These are phyloP conservation scores for Callopanchax toddi DNA, from an alignment of 2,113 vertebrate species.

Conservation along the genomic window DNA sequence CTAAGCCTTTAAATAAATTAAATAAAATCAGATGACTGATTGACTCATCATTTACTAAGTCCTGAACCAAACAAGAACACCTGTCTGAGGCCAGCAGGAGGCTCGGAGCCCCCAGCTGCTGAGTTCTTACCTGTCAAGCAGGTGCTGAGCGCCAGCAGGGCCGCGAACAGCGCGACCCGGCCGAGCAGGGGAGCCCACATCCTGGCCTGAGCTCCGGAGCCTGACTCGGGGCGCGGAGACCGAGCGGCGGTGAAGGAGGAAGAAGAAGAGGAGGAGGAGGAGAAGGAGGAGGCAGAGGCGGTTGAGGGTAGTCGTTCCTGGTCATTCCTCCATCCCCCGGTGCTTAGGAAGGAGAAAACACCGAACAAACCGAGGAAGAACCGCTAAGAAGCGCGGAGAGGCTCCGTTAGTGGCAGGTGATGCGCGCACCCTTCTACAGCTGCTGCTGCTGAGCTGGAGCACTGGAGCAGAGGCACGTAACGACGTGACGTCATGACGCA, in stretches of 20 bases:
- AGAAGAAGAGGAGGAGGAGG: no score
- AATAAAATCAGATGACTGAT: no score
- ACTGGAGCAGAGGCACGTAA: conserved; percentile 8
- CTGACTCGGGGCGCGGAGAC: no score
- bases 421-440: background rate
- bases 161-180: conserved; percentile 44
- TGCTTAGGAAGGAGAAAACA: conserved; percentile 17
- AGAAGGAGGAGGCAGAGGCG: background rate
- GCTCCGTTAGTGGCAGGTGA: background rate
- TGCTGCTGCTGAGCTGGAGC: conserved; percentile 1
- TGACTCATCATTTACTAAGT: no score
- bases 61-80: no score
- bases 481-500: conserved; percentile 61
- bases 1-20: no score
- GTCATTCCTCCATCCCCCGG: conserved; percentile 68
- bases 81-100: background rate
- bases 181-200: conserved; percentile 64
- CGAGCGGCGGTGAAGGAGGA: no score
- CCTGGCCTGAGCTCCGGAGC: conserved; percentile 54
- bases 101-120: no score
- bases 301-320: conserved; percentile 33
- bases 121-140: conserved; percentile 68
- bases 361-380: fast-evolving
- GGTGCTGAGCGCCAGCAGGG: conserved; percentile 51
- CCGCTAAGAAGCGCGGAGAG: fast-evolving